These are phyloP conservation scores for Podargus strigoides DNA, from an alignment of 2,797 vertebrate genomes.

Conservation along the genomic window DNA sequence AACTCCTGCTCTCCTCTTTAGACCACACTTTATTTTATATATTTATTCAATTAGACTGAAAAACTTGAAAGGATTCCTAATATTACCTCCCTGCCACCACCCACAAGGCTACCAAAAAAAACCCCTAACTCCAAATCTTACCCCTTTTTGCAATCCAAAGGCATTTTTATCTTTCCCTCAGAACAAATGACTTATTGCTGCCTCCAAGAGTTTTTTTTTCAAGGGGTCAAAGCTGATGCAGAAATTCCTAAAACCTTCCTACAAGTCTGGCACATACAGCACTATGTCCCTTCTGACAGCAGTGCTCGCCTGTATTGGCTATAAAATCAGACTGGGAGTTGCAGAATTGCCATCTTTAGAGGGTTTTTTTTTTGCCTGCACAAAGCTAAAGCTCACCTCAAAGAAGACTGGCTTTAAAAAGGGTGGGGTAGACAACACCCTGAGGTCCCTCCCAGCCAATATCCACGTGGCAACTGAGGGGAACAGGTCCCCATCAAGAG, in stretches of 20 bases:
- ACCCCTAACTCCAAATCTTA: background rate
- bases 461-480: background rate
- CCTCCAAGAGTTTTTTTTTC: background rate
- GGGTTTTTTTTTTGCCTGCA: background rate
- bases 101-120: background rate
- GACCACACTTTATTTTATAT: background rate
- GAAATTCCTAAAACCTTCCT: background rate
- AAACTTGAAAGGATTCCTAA: background rate
- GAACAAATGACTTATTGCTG: background rate
- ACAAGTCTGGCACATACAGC: background rate
- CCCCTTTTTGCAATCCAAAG: background rate
- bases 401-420: background rate
- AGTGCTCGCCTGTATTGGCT: background rate
- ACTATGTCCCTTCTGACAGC: no score
- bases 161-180: background rate
- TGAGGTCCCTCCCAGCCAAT: background rate
- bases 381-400: background rate
- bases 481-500: rapidly evolving
- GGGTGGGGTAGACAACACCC: no score
- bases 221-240: background rate
- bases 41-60: background rate
- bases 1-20: background rate
- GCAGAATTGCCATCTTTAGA: background rate
- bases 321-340: background rate
- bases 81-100: no score